Percentiles rank a stretch among this genome's conserved stretches.
phyloP scores from a whole-genome alignment of 2,113 vertebrate genomes.

The Seriola quinqueradiata region DNA sequence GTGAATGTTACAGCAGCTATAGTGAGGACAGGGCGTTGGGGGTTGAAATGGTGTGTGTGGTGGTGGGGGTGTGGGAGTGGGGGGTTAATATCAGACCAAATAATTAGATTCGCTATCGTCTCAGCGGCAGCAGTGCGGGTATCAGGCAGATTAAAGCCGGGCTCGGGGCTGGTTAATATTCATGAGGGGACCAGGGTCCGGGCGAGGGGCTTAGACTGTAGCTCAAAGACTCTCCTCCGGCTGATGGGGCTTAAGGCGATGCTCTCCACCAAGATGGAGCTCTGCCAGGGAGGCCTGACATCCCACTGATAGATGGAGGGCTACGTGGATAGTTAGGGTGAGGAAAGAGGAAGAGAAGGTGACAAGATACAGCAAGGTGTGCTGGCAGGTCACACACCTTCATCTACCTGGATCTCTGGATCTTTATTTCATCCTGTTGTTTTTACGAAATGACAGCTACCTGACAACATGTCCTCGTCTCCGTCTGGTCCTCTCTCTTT shows the following conservation, averaged over 20 bases:
- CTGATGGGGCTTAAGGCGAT: conserved; percentile 75
- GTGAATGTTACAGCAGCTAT: conserved; percentile 45
- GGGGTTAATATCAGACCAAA: conserved; percentile 95
- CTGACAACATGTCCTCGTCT: neutral
- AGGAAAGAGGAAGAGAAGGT: neutral
- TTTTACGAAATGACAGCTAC: neutral
- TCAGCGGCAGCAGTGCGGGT: conserved; percentile 91
- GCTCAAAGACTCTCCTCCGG: conserved; percentile 79
- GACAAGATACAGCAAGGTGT: neutral
- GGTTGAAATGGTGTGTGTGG: conserved; percentile 23
- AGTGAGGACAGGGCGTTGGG: conserved; percentile 40
- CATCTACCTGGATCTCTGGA: neutral
- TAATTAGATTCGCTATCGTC: conserved; percentile 99
- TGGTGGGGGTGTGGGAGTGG: conserved; percentile 34
- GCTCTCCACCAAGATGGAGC: conserved; percentile 73
- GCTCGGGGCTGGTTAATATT: conserved; percentile 92
- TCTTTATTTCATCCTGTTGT: neutral
- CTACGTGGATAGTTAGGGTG: conserved; percentile 8
- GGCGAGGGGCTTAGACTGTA: conserved; percentile 78
- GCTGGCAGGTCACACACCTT: neutral
- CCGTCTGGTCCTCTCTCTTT: neutral
- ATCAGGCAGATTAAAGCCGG: conserved; percentile 96
- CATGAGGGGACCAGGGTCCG: conserved; percentile 87
- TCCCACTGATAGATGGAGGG: conserved; percentile 58
- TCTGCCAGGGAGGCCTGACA: conserved; percentile 56